Base-by-base conservation (phyloP, 2,113 vertebrate species). In the Hyperoodon ampullatus region DNA sequence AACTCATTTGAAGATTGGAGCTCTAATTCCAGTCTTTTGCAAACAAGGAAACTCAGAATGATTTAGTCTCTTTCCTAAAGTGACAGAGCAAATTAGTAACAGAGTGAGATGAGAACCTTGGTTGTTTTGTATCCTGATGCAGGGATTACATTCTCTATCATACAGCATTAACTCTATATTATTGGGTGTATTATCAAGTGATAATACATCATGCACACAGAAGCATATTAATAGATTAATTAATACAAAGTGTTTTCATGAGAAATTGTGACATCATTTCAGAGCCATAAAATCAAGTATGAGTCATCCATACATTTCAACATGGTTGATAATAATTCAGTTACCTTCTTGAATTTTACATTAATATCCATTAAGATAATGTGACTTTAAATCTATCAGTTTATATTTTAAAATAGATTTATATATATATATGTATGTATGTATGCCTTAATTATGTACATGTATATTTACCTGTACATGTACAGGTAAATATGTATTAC, bases 401-500 rank as follows among this genome's bases (percentile, higher is more conserved):
- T 82, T 84, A 91, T 93, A 61, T 68, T 96, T 90, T 55, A 93
- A 85, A 74, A 71, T 75, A 39, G 21, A 53, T 66, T 58, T 24
- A 68, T 88, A 3, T 50, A 58, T 50, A 58, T 42, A 44, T 44
- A 55, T 81, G 3, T 72, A 58, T 50, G 42, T 44, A 55, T 75
- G 4, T 72, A 63, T 90, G 14, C 11, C 33, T 95, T 55, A 72
- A 42, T 60, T 78, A 83, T 23, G 4, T 66, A 83, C 6, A n/a
- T 63, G 28, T 77, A n/a, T 96, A 60, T 89, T 78, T 94, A 87
- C 13, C 50, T 53, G 50, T 53, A 53, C 50, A 16, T 53, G 50
- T 53, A 53, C 53, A 53, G 5, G 15, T 53, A 53, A 53, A 53
- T 53, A 53, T 53, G 15, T 30, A 47, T 10, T 30, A 47, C 44